Evolutionary conservation across 1,140 invertebrate species (phyloP), one percentile per base, ranked within the genome.

Genomic region (Pachyrhynchus sulphureomaculatus): DNA sequence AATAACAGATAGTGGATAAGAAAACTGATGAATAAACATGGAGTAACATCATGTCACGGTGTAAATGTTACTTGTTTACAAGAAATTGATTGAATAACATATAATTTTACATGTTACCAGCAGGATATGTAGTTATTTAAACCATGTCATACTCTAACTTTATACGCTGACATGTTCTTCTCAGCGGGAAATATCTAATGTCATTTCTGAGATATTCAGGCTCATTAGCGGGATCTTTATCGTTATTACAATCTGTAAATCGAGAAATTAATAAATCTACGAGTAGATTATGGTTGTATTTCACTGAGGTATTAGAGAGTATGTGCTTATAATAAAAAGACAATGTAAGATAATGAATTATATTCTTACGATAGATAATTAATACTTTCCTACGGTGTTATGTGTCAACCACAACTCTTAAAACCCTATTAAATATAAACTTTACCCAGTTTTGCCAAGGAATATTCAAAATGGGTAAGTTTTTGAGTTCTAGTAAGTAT

Each of bases 21-120:
- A 29, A 10, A 33, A 52, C 49, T 52, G 20, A 52, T 52, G 49
- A 52, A 52, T 52, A 52, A 52, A 52, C 49, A 52, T 52, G 32
- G 5, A n/a, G 13, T 21, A 36, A 24, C n/a, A 23, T 24, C 20
- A 20, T 45, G 42, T 45, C 13, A 20, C 49, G 33, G 49, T 52
- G 49, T 52, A 52, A 52, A 52, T 52, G 49, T 24, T 13, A 26
- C 49, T 39, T 52, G 49, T 52, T 52, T 52, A 52, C 49, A 52
- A 36, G 49, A 52, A 52, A 52, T 52, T 39, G 49, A 52, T 52
- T 52, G 49, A 52, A 36, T 20, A 52, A 39, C 49, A 52, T 37
- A 37, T 52, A 52, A 52, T 37, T 37, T 20, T 23, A 45, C 42
- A 23, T 45, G 5, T 52, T 52, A 33, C 33, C 49, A 37, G 49